Conservation (phyloP, 2,888 invertebrate species). For the Junonia oenone region DNA sequence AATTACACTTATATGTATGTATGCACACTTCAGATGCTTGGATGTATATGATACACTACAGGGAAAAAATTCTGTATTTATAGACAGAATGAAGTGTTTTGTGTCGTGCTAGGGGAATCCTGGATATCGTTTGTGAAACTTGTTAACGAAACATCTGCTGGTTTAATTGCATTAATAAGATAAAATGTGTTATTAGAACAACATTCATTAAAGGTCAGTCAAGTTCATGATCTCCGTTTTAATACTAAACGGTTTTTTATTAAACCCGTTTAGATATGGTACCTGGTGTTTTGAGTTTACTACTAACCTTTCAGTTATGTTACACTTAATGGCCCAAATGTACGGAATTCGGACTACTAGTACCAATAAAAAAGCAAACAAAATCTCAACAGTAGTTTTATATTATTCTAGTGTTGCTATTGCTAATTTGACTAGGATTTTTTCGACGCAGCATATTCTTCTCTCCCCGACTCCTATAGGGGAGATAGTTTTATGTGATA, state of each 20-base stretch:
- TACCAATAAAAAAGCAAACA: no score
- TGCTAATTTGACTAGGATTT: no score
- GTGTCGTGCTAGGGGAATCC: constrained; percentile 17
- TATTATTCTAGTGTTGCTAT: no score
- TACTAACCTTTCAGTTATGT: no score
- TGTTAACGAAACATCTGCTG: background rate
- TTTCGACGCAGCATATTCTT: no score
- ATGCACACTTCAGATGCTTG: background rate
- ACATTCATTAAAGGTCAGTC: background rate
- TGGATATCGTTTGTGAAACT: constrained; percentile 8
- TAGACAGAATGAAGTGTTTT: background rate
- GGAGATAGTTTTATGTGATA: no score
- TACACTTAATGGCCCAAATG: no score
- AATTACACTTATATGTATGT: background rate
- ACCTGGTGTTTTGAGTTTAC: no score
- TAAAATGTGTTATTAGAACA: background rate
- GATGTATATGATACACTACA: background rate
- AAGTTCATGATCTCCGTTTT: background rate
- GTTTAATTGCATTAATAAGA: background rate
- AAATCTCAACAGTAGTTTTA: no score
- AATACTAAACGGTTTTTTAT: background rate
- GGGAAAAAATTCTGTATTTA: constrained; percentile 12
- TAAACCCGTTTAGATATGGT: background rate
- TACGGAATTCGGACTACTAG: no score
- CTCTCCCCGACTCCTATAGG: no score